A percentile compares a stretch with the other conserved stretches of the same genome.
These are phyloP conservation scores for Manis pentadactyla DNA, from an alignment of 2,797 vertebrate species.

Conservation along the genomic window DNA sequence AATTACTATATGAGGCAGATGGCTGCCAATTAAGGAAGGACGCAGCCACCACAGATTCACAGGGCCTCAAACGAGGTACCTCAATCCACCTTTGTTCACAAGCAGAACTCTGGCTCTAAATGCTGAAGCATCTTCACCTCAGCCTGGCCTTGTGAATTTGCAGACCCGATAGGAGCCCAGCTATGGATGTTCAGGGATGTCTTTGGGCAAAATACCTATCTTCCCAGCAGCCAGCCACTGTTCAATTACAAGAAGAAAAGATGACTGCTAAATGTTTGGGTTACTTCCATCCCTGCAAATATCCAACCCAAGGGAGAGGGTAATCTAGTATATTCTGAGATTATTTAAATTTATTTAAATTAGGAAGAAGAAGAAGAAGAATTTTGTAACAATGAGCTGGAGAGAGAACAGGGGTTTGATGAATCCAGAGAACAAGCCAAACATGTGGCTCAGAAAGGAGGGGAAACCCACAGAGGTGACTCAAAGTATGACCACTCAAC, in stretches of 20 bases:
- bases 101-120: background rate
- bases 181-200: slow-evolving; percentile 39
- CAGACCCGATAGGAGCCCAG: slow-evolving; percentile 2
- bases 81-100: slow-evolving; percentile 8
- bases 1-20: background rate
- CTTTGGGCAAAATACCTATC: slow-evolving; percentile 12
- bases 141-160: background rate
- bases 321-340: slow-evolving; percentile 69
- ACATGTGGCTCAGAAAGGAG: background rate
- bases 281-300: slow-evolving; percentile 38
- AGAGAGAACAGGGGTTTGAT: slow-evolving; percentile 14
- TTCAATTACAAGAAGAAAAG: slow-evolving; percentile 57
- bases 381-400: slow-evolving; percentile 45
- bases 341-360: slow-evolving; percentile 79
- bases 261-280: background rate
- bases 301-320: slow-evolving; percentile 57
- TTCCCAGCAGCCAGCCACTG: background rate
- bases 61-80: background rate
- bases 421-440: background rate
- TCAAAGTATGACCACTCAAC: background rate
- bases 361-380: background rate
- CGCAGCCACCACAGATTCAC: background rate
- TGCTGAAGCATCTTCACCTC: background rate
- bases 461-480: background rate
- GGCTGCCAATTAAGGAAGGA: slow-evolving; percentile 25